Base-by-base conservation (phyloP, 2,797 vertebrate genomes). In the Dendrocincla fuliginosa region DNA sequence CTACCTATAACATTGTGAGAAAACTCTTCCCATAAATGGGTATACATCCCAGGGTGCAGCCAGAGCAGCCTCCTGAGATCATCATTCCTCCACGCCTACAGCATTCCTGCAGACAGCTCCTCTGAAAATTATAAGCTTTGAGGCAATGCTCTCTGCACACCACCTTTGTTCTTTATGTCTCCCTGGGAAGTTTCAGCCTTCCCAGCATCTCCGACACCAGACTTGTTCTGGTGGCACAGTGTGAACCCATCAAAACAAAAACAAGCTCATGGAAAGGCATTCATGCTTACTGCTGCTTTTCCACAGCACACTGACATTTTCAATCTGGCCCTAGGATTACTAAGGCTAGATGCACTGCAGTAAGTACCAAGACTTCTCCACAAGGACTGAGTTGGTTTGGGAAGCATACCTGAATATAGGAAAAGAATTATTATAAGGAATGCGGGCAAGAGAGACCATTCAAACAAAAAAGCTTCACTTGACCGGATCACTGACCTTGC, bases 61-160 rank as follows among this genome's bases (percentile, higher is more conserved):
- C 65, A 49, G 64, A 42, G 49, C 2, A 3, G 6, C n/a, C 55
- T 79, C 75, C 75, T 2, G 16, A 65, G 39, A 73, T 73, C 13
- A 39, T 50, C 16, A 14, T 59, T 87, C 32, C 44, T 85, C n/a
- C 64, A 83, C 5, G 0, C 82, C 87, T 85, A 83, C 23, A 1
- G 35, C 78, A 80, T 59, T 85, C 79, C 64, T 74, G 37, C 75
- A 91, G 32, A 57, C 19, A 63, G 59, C n/a, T 56, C 22, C 78
- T 84, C 46, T 70, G 84, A 79, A 89, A 94, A 93, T 85, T 14
- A 53, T 5, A 67, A 81, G 53, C 56, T 95, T 93, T 83, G 80
- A 85, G 60, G 79, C 60, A 87, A 79, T 11, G 41, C 47, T 87
- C 60, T 80, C 78, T 67, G 60, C 52, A 50, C n/a, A 44, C 15